Evolutionary conservation across 2,797 vertebrate genomes (phyloP).

Genomic region (Myoxocephalus aenaeus): DNA sequence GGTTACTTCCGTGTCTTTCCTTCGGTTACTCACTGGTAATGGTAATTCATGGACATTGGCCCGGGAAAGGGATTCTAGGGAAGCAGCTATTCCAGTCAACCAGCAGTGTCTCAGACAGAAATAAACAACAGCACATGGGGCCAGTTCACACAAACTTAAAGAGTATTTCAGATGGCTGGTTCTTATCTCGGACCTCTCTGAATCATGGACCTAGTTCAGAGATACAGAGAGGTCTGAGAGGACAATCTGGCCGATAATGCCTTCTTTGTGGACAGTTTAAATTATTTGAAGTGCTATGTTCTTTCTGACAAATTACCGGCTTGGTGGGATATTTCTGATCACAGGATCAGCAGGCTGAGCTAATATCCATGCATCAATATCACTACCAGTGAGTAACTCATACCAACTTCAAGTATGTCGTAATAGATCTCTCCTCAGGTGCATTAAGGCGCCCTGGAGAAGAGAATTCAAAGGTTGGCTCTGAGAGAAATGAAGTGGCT

Average conservation of each 20-base stretch:
- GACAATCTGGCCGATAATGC: conserved; percentile 39
- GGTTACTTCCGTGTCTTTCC: conserved; percentile 24
- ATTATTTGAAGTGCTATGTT: conserved; percentile 35
- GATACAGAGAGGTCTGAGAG: conserved; percentile 26
- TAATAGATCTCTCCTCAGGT: conserved; percentile 35
- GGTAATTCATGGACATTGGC: conserved; percentile 23
- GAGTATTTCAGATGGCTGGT: conserved; percentile 10
- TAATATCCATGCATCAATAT: conserved; percentile 44
- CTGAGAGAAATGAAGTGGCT: conserved; percentile 25
- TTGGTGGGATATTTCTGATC: conserved; percentile 38
- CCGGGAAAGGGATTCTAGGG: conserved; percentile 25
- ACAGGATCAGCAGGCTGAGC: conserved; percentile 21
- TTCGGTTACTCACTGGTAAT: conserved; percentile 2
- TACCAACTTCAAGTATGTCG: conserved; percentile 15
- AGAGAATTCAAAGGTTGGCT: conserved; percentile 17
- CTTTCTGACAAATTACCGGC: conserved; percentile 31
- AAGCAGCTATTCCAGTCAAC: conserved; percentile 21
- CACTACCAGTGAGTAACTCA: conserved; percentile 25
- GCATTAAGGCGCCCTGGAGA: conserved; percentile 19
- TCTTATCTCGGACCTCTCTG: conserved; percentile 28
- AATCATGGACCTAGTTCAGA: conserved; percentile 42
- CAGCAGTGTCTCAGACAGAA: conserved; percentile 31
- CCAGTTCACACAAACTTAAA: conserved; percentile 38
- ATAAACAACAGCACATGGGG: conserved; percentile 21
- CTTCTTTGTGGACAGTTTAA: conserved; percentile 27